Evolutionary conservation across 2,113 vertebrate species (phyloP), one percentile per base, ranked within the genome.

Genomic region (Calyptommatus sinebrachiatus): DNA sequence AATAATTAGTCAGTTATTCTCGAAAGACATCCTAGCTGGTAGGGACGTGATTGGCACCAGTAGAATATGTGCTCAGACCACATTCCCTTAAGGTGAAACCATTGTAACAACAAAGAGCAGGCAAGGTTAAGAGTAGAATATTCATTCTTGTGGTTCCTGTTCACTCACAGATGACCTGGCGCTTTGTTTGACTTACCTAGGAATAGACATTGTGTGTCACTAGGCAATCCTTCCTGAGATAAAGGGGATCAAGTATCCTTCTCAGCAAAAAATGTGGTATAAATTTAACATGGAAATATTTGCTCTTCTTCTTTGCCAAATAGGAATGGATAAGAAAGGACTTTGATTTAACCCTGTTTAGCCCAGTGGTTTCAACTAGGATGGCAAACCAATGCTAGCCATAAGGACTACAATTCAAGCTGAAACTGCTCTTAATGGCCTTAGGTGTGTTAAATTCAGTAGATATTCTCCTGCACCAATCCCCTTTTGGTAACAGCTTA

Each of bases 61-160:
- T 71, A 62, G 62, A 71, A 73, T 80, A 73, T 66, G 60, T 45
- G 4, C 50, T 77, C 60, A 61, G 71, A 74, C 79, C 70, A 63
- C 80, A 48, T 83, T 79, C 80, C 79, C 79, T 84, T 60, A 41
- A 31, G 63, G n/a, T n/a, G n/a, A 8, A 78, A 24, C 89, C 63
- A 66, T 48, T 48, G 77, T 76, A 70, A 61, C 29, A 26, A 68
- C 53, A 70, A 75, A 77, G 60, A 61, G 48, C 62, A 62, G n/a
- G 26, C 66, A 76, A 22, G 22, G 61, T 35, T 67, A n/a, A 50
- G 73, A 20, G 18, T 14, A 70, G 14, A 72, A 46, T 60, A 61
- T 31, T 53, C 48, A 7, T 16, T 29, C 18, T 35, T n/a, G 11
- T n/a, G 21, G 41, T 65, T 72, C 50, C 31, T 66, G 26, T 71